These are phyloP conservation scores for Maylandia zebra DNA, from an alignment of 2,113 vertebrate genomes.

Conservation along the genomic window DNA sequence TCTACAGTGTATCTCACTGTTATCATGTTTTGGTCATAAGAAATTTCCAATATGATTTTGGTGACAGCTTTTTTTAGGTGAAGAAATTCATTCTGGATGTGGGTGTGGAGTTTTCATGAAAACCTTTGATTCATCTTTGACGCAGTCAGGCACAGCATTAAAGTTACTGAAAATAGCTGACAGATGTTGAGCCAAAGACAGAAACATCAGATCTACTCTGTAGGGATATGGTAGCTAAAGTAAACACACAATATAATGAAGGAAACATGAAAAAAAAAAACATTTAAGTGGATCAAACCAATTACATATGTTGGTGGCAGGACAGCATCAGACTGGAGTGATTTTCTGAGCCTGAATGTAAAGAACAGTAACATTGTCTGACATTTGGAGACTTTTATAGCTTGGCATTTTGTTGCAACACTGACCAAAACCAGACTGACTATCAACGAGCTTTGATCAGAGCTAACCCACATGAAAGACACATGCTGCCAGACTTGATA, in stretches of 20 bases:
- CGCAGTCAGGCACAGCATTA: neutral
- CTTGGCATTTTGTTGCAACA: neutral
- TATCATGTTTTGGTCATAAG: neutral
- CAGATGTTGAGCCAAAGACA: slow-evolving; percentile 12
- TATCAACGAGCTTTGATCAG: neutral
- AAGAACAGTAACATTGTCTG: neutral
- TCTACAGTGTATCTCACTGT: neutral
- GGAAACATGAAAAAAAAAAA: neutral
- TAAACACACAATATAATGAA: neutral
- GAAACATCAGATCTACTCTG: neutral
- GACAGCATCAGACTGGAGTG: neutral
- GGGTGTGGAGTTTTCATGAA: neutral
- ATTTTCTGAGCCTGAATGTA: neutral
- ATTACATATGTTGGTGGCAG: neutral
- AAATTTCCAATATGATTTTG: neutral
- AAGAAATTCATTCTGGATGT: neutral
- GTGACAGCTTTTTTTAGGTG: neutral
- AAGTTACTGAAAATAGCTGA: slow-evolving; percentile 4
- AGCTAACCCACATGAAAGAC: slow-evolving; percentile 1
- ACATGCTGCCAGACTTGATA: neutral
- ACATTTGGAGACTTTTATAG: neutral
- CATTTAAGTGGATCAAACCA: neutral
- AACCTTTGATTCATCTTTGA: neutral
- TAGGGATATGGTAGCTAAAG: neutral
- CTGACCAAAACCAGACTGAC: slow-evolving; percentile 6